A percentile compares a stretch with the other conserved stretches of the same genome.
Conservation (phyloP, 2,888 invertebrate genomes). For the Arrhopalites spinosus region DNA sequence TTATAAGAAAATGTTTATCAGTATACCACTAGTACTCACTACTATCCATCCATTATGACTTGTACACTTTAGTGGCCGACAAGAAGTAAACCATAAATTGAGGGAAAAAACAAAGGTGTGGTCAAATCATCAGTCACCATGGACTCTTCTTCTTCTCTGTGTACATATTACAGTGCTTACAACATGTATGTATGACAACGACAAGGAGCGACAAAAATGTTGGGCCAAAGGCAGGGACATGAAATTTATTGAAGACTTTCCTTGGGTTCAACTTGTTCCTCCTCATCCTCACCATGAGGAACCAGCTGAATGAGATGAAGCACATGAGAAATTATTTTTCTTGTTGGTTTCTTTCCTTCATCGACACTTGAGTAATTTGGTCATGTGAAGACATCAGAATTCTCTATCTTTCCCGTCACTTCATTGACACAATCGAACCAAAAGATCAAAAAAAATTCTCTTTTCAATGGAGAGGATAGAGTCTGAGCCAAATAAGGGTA, state of each 20-base stretch:
- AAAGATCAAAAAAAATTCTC: not conserved
- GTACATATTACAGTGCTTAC: constrained; percentile 4
- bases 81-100: constrained; percentile 19
- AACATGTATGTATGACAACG: too few relatives aligned
- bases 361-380: constrained; percentile 17
- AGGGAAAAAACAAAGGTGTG: constrained; percentile 27
- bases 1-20: not conserved
- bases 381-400: not conserved
- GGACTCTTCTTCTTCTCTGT: not conserved
- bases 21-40: not conserved
- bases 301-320: not conserved
- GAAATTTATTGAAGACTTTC: not conserved
- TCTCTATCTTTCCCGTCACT: not conserved
- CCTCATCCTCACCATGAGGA: too few relatives aligned
- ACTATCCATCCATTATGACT: not conserved
- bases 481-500: constrained; percentile 9
- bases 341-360: not conserved
- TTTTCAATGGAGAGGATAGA: not conserved
- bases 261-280: not conserved
- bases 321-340: not conserved
- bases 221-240: not conserved
- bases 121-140: constrained; percentile 25
- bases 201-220: not conserved
- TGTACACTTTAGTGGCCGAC: not conserved
- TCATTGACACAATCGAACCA: not conserved